phyloP scores from a whole-genome alignment of 2,797 vertebrate genomes.

The Ctenochaetus hawaiiensis region DNA sequence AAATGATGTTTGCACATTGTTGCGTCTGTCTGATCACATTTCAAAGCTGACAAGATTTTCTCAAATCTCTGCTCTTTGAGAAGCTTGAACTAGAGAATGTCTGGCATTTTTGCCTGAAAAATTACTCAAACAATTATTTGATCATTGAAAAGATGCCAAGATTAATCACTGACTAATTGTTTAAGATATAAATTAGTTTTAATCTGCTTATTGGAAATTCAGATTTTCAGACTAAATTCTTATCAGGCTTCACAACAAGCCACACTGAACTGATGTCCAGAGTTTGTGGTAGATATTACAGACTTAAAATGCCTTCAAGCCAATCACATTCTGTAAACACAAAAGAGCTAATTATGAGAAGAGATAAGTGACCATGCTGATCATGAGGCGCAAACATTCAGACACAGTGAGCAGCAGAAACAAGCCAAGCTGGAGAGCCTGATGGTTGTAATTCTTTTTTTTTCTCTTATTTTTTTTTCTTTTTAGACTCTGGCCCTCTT shows the following conservation, averaged over 20 bases:
- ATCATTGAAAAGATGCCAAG: neutral
- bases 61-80: too few species aligned
- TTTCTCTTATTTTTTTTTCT: conserved; percentile 19
- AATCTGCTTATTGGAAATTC: conserved; percentile 16
- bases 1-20: neutral
- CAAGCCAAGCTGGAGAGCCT: neutral
- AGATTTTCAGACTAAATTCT: conserved; percentile 14
- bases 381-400: conserved; percentile 12
- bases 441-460: conserved; percentile 21
- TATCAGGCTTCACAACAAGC: conserved; percentile 22
- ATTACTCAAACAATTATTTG: too few species aligned
- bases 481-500: conserved; percentile 6
- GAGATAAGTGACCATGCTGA: conserved; percentile 21
- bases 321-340: conserved; percentile 11
- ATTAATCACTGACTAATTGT: conserved; percentile 18
- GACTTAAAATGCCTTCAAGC: conserved; percentile 28
- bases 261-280: neutral
- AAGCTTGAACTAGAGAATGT: too few species aligned
- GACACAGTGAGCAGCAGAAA: neutral
- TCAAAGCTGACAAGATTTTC: too few species aligned
- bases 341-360: conserved; percentile 24
- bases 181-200: conserved; percentile 19
- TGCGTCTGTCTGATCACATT: too few species aligned
- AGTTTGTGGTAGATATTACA: neutral
- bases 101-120: too few species aligned